Percentiles rank a stretch among this genome's conserved stretches.
Conservation (phyloP, 2,888 invertebrate genomes). For the Actias luna region DNA sequence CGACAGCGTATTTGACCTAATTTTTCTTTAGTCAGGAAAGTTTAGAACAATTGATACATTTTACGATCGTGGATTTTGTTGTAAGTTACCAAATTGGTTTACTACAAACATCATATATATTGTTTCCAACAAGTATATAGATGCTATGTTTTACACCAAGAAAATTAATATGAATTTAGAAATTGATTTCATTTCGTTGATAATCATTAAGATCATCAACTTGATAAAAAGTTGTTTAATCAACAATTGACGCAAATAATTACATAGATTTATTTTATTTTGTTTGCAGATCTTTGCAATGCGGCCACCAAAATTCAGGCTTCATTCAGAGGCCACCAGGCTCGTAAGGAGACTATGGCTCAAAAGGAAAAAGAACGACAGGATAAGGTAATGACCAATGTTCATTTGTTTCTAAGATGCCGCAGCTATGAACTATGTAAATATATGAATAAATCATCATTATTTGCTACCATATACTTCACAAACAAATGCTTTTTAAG, state of each 20-base stretch:
- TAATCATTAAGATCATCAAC: too few species aligned
- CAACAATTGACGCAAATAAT: background rate
- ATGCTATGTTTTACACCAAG: too few species aligned
- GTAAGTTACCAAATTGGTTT: background rate
- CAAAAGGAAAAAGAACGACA: constrained; percentile 78
- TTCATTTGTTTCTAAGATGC: background rate
- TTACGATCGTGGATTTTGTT: background rate
- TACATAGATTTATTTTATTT: constrained; percentile 30
- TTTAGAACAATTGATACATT: background rate
- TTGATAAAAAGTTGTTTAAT: background rate
- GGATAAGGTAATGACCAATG: constrained; percentile 53
- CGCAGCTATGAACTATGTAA: too few species aligned
- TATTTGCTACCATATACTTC: background rate
- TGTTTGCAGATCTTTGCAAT: constrained; percentile 86
- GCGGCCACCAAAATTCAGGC: constrained; percentile 96
- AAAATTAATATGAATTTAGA: too few species aligned
- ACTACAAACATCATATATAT: background rate
- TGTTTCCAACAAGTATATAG: too few species aligned
- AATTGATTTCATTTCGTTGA: too few species aligned
- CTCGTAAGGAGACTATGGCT: constrained; percentile 85
- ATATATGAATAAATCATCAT: background rate
- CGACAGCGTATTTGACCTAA: background rate
- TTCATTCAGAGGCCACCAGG: constrained; percentile 94
- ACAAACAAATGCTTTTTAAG: background rate
- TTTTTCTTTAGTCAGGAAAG: background rate